A percentile compares a stretch with the other conserved stretches of the same genome.
Evolutionary conservation across 2,888 invertebrate species (phyloP).

Genomic region (Drosophila mayaguana): DNA sequence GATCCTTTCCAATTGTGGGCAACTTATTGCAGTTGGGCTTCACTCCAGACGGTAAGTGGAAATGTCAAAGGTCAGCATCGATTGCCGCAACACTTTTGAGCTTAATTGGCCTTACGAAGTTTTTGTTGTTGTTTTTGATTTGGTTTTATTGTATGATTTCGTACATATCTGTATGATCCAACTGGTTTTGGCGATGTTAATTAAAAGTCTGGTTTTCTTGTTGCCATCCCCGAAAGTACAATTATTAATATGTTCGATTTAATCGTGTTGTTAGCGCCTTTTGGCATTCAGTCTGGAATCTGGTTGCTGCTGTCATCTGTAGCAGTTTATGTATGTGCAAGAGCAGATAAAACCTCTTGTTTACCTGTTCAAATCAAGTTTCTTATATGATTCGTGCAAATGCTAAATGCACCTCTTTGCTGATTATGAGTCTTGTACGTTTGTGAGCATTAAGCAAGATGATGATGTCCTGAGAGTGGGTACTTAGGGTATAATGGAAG

Average conservation of each 20-base stretch:
- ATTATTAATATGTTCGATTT: constrained; percentile 40
- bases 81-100: not conserved
- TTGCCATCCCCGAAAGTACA: constrained; percentile 41
- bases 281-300: constrained; percentile 64
- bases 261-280: constrained; percentile 56
- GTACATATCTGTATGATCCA: constrained; percentile 18
- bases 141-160: constrained; percentile 12
- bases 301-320: constrained; percentile 25
- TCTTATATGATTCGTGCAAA: constrained; percentile 11
- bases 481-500: too few species aligned
- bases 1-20: constrained; percentile 50
- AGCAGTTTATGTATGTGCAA: constrained; percentile 23
- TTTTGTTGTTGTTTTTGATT: not conserved
- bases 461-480: not conserved
- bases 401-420: not conserved
- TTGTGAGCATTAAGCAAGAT: not conserved
- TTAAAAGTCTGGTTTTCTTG: constrained; percentile 38
- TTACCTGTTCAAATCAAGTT: constrained; percentile 34
- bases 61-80: constrained; percentile 13
- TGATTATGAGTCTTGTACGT: not conserved
- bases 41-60: constrained; percentile 50
- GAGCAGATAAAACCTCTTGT: not conserved
- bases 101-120: not conserved
- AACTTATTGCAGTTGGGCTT: constrained; percentile 56
- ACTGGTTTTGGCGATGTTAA: constrained; percentile 52